Evolutionary conservation across 2,797 vertebrate species (phyloP), one percentile per base, ranked within the genome.

Genomic region (Aldrovandia affinis): DNA sequence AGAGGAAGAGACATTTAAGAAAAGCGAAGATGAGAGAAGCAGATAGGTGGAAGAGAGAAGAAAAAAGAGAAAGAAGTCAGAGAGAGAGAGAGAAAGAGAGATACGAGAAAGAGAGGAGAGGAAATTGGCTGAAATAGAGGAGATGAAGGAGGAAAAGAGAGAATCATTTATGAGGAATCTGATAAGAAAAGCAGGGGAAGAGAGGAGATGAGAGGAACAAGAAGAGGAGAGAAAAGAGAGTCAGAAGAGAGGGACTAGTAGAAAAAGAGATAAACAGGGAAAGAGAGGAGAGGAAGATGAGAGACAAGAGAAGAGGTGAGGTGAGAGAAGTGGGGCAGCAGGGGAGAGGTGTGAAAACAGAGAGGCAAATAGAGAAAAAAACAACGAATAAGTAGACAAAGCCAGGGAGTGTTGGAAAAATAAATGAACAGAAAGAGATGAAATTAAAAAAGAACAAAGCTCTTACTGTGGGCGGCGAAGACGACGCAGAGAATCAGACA

Each of bases 401-500:
- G 18, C 20, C 22, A 33, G 18, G 5, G 70, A 70, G 2, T 14
- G 44, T 5, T 5, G 61, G 25, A n/a, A 10, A 14, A 42, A 54
- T 2, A 44, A 18, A 57, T 33, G 28, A 30, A 20, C n/a, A 61
- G 22, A 83, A 36, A 12, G 65, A 2, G 12, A 4, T 33, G 0
- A 39, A 78, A 9, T 10, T 10, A 30, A 84, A 52, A 77, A 28
- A 80, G 84, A 84, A 47, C 0, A 0, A n/a, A 15, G 25, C 91
- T 81, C 86, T 94, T 92, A 97, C 97, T 93, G 92, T 96, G 92
- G 81, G 83, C 75, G 80, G 86, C 30, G 5, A 94, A 94, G 90
- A 95, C 89, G 84, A 94, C 81, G 90, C 95, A 92, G 84, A 96
- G 85, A 61, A 96, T 91, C 25, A 93, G 88, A 89, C 91, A 94